phyloP scores from a whole-genome alignment of 2,888 invertebrate genomes.

The Nephrocerus scutellatus region DNA sequence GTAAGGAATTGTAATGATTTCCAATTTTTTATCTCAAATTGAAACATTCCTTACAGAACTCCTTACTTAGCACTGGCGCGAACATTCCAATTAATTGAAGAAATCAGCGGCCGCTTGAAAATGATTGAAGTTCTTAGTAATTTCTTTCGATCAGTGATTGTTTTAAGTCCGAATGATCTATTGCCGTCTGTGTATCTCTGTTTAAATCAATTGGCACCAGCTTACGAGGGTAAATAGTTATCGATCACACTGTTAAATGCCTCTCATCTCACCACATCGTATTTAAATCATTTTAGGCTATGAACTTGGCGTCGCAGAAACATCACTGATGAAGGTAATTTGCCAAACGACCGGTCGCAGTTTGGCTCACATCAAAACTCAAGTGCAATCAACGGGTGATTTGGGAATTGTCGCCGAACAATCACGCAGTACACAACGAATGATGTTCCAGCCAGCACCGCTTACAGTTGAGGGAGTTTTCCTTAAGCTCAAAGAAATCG shows the following conservation, averaged over 20 bases:
- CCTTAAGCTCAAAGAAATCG: conserved; percentile 76
- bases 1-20: conserved; percentile 30
- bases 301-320: conserved; percentile 92
- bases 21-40: conserved; percentile 4
- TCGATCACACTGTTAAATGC: conserved; percentile 12
- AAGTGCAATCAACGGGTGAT: conserved; percentile 63
- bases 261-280: not conserved
- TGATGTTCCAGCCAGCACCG: conserved; percentile 78
- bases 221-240: conserved; percentile 69
- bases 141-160: conserved; percentile 85
- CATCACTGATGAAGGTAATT: conserved; percentile 88
- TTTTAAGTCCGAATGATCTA: conserved; percentile 82
- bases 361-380: conserved; percentile 70
- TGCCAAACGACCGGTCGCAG: conserved; percentile 83
- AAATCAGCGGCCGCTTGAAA: conserved; percentile 73
- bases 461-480: conserved; percentile 71
- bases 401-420: conserved; percentile 85
- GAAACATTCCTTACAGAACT: conserved; percentile 54
- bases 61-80: conserved; percentile 88
- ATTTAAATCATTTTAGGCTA: conserved; percentile 47
- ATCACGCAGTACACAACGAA: conserved; percentile 74
- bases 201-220: conserved; percentile 92
- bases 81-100: conserved; percentile 87
- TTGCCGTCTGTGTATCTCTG: conserved; percentile 87
- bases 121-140: conserved; percentile 89